phyloP scores from a whole-genome alignment of 1,140 invertebrate genomes.

The Sycophila sp. region DNA sequence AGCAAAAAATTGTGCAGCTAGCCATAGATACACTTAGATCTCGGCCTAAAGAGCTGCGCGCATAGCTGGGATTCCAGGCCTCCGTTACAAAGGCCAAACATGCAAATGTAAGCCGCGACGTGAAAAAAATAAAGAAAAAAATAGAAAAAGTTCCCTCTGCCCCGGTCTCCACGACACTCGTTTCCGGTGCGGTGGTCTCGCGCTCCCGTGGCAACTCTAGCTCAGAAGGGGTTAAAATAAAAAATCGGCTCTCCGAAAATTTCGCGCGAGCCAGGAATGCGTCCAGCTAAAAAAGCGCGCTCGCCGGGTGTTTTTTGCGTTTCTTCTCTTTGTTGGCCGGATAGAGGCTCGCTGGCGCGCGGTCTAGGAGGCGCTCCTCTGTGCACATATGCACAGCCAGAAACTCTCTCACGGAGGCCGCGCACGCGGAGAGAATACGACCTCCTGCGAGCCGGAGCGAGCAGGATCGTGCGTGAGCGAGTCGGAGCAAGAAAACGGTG shows the following conservation, averaged over 20 bases:
- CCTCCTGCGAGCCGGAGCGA: conserved; percentile 3
- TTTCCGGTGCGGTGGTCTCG: background rate
- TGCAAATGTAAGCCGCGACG: background rate
- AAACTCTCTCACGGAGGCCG: background rate
- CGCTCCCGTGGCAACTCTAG: background rate
- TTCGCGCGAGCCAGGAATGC: background rate
- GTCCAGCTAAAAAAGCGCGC: too few species aligned
- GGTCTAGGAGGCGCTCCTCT: background rate
- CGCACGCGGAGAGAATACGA: background rate
- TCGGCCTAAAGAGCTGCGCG: background rate
- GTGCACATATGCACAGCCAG: too few species aligned
- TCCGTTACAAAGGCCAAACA: background rate
- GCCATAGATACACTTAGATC: background rate
- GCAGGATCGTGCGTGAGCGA: conserved; percentile 8
- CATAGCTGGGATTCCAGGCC: conserved; percentile 8
- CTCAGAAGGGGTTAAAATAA: background rate
- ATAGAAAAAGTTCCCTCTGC: too few species aligned
- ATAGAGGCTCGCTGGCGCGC: background rate
- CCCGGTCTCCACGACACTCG: too few species aligned
- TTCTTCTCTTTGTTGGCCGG: background rate
- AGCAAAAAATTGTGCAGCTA: background rate
- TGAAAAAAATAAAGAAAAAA: background rate
- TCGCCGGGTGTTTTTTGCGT: background rate
- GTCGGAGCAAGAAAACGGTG: conserved; percentile 20
- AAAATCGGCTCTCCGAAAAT: background rate